A percentile compares a stretch with the other conserved stretches of the same genome.
Evolutionary conservation across 2,888 invertebrate genomes (phyloP).

Genomic region (Apoderus coryli): DNA sequence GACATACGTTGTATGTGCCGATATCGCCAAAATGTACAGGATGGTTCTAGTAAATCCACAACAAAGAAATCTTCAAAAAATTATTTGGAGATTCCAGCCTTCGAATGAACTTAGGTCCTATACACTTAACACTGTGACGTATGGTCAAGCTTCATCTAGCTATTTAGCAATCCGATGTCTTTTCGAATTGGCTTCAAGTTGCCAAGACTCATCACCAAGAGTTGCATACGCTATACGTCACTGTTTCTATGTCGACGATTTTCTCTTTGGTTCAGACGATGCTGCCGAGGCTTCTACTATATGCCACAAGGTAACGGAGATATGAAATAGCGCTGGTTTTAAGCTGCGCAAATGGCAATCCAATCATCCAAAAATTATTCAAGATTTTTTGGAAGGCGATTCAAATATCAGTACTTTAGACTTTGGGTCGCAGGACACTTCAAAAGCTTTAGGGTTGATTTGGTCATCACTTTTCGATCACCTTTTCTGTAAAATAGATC

Average conservation of each 20-base stretch:
- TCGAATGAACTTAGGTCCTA: not conserved
- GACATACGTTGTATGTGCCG: not conserved
- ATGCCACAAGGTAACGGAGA: not conserved
- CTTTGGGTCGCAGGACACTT: not conserved
- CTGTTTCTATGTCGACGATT: not conserved
- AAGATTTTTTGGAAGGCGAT: not conserved
- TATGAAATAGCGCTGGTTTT: not conserved
- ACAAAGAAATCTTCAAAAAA: not conserved
- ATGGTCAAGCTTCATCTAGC: not conserved
- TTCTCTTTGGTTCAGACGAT: not conserved
- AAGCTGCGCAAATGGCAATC: conserved; percentile 1
- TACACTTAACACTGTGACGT: conserved; percentile 1
- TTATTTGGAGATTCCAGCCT: not conserved
- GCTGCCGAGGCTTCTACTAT: not conserved
- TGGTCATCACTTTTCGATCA: not conserved
- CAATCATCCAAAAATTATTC: not conserved
- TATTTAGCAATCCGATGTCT: conserved; percentile 2
- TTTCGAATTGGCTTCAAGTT: not conserved
- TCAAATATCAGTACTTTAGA: conserved; percentile 2
- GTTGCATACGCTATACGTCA: not conserved
- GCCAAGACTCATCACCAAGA: not conserved
- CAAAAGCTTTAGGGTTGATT: not conserved
- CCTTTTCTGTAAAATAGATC: not conserved
- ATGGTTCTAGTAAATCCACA: not conserved
- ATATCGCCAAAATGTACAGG: not conserved